Base-by-base conservation (phyloP, 2,113 vertebrate species). In the Ammospiza caudacuta region DNA sequence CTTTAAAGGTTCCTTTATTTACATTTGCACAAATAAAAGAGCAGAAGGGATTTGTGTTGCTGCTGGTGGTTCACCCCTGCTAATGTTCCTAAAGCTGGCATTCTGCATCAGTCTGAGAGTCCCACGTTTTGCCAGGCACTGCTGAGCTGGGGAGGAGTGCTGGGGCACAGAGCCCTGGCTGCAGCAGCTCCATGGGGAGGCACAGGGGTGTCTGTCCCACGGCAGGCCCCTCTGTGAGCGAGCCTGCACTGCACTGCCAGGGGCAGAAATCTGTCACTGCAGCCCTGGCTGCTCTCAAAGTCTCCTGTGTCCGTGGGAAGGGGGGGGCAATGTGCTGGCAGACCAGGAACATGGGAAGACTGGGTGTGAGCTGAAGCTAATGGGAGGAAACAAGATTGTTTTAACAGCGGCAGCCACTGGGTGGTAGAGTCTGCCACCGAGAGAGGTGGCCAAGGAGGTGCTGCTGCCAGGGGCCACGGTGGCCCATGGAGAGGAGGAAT, bases 381-480 rank as follows among this genome's bases (percentile, higher is more conserved):
- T 12, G 61, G 44, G 82, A 93, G 61, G 68, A 49, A 95, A 73
- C 55, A 12, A 86, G 58, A 88, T 77, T 92, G 95, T 96, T 93
- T 94, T 96, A 96, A 96, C 83, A 90, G 90, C 52, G 37, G 82
- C 88, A 96, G 88, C 95, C 94, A 97, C 95, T 96, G 95, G 96
- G 94, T 94, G 95, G 95, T 96, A 87, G 90, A 95, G 90, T 95
- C 89, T 96, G 93, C 93, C 47, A 92, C 78, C 51, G 81, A 87
- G 95, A 96, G 78, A 94, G 25, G 44, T 89, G 91, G 92, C 67
- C 90, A 78, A 93, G 77, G 79, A 94, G 81, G 77, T 41, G 14
- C 55, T 31, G 87, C 77, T 55, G 43, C 49, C 86, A 85, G 24
- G 55, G 94, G 77, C 81, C 86, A 84, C 31, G 11, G 62, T 10